A percentile compares a stretch with the other conserved stretches of the same genome.
phyloP scores from a whole-genome alignment of 2,113 vertebrate genomes.

The Chascanopsetta lugubris region DNA sequence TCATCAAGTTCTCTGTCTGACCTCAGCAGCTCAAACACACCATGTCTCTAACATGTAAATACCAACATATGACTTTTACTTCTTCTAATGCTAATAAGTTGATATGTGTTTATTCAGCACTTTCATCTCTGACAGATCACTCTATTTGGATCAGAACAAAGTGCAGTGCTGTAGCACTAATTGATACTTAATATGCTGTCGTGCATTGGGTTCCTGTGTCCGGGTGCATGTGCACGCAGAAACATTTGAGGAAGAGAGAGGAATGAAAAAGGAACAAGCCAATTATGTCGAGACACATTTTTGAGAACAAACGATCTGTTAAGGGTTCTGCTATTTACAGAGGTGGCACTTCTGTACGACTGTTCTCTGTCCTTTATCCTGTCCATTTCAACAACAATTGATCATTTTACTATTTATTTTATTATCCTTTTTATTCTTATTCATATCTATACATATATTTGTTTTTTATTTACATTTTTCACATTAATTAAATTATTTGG shows the following conservation, averaged over 20 bases:
- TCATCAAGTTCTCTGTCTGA: constrained; percentile 1
- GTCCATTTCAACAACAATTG: background rate
- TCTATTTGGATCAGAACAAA: background rate
- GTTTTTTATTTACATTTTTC: too few relatives aligned
- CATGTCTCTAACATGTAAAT: background rate
- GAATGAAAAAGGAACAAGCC: fast-evolving
- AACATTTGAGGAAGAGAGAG: background rate
- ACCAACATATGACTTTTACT: background rate
- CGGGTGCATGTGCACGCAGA: too few relatives aligned
- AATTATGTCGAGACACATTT: background rate
- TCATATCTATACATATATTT: too few relatives aligned
- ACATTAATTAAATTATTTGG: too few relatives aligned
- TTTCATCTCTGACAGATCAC: constrained; percentile 43
- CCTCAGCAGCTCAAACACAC: background rate
- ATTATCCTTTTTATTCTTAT: background rate
- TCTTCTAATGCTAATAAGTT: constrained; percentile 1
- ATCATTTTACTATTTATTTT: too few relatives aligned
- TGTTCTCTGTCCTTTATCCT: background rate
- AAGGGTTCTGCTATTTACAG: constrained; percentile 1
- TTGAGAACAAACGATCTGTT: background rate
- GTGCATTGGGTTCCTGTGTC: too few relatives aligned
- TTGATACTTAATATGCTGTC: constrained; percentile 20
- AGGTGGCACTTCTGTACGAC: constrained; percentile 8
- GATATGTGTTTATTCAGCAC: background rate
- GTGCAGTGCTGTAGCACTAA: fast-evolving